phyloP scores from a whole-genome alignment of 2,888 invertebrate species.

The Salticus scenicus region DNA sequence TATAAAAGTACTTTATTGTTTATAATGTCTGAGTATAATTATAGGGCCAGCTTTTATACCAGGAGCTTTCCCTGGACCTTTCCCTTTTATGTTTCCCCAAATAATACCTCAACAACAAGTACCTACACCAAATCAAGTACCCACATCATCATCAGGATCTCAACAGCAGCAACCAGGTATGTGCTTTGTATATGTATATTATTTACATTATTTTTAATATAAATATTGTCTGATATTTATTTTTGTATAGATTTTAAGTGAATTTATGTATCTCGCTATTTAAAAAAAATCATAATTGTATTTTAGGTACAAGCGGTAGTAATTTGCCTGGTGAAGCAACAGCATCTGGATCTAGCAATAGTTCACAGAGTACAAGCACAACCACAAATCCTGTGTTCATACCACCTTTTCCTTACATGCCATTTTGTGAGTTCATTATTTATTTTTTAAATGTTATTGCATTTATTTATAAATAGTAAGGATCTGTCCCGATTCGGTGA shows the following conservation, averaged over 20 bases:
- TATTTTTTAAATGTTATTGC: no score
- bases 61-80: slow-evolving; percentile 55
- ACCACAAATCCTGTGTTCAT: slow-evolving; percentile 78
- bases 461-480: no score
- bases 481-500: no score
- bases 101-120: slow-evolving; percentile 72
- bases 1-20: no score
- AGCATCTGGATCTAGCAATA: slow-evolving; percentile 25
- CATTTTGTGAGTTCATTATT: slow-evolving; percentile 77
- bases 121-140: slow-evolving; percentile 34
- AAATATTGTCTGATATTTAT: not conserved
- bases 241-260: not conserved
- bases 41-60: slow-evolving; percentile 52
- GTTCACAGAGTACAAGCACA: slow-evolving; percentile 70
- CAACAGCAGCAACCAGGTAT: slow-evolving; percentile 56
- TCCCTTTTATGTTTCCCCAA: slow-evolving; percentile 61
- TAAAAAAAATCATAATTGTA: slow-evolving; percentile 19
- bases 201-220: not conserved
- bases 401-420: slow-evolving; percentile 79
- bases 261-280: no score
- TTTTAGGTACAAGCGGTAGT: slow-evolving; percentile 26
- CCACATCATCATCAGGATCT: slow-evolving; percentile 69
- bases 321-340: slow-evolving; percentile 21
- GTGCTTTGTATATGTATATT: not conserved
- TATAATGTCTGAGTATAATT: no score